Evolutionary conservation across 2,888 invertebrate genomes (phyloP), one percentile per base, ranked within the genome.

Genomic region (Monochamus alternatus): DNA sequence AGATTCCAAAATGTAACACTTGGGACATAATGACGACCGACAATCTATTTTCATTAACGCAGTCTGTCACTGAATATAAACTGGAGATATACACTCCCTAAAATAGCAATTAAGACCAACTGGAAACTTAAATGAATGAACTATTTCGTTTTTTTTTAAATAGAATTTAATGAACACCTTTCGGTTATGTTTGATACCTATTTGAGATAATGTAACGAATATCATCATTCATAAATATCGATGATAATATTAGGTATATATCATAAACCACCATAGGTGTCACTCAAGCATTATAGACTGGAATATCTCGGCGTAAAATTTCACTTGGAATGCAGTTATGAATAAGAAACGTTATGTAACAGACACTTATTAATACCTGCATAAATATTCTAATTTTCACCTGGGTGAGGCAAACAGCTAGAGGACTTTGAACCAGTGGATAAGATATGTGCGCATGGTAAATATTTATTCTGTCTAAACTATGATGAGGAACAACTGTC

Each of bases 331-430:
- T 64, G 64, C 14, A 62, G 14, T 62, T 62, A 43, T 64, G 12
- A 47, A 31, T 14, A 64, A 30, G 30, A 44, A 47, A n/a, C 47
- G 64, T 64, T 64, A 64, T 47, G 64, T 47, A 64, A 64, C 38
- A 44, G 12, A 22, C 22, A 32, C 22, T 64, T 64, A 47, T 64
- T 64, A 64, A 64, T 64, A 64, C 64, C 64, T 44, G 55, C 55
- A 47, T 64, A 47, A 64, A 32, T 30, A 64, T 64, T 64, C 47
- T 47, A 64, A 64, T 64, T 64, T 51, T 1, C 30, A 47, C 47
- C 30, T 64, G 64, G 47, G 64, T 30, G 64, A 44, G 64, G 47
- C 47, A 8, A 64, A 47, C 47, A 64, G 30, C 30, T 47, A 55
- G 44, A 64, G 64, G 64, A 64, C 64, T 64, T 64, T 64, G 64